A percentile compares a stretch with the other conserved stretches of the same genome.
Conservation (phyloP, 2,113 vertebrate genomes). For the Scomber scombrus region DNA sequence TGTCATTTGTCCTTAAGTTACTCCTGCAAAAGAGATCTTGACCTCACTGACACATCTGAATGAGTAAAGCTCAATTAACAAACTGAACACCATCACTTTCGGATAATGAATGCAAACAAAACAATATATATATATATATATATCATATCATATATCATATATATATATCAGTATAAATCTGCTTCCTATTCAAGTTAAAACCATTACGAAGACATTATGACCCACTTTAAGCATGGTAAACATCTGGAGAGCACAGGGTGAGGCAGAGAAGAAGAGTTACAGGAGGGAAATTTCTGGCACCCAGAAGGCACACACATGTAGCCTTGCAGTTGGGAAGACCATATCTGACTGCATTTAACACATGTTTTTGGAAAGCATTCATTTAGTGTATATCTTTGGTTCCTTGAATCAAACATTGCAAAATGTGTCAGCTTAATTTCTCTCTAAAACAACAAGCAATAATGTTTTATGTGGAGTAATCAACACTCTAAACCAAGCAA, state of each 20-base stretch:
- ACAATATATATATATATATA: no score
- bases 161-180: no score
- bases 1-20: no score
- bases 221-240: neutral
- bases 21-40: no score
- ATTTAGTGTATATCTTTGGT: conserved; percentile 6
- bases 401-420: neutral
- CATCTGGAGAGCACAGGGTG: neutral
- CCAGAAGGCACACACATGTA: conserved; percentile 23
- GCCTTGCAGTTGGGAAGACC: neutral
- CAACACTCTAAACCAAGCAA: neutral
- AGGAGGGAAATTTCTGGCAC: conserved; percentile 1
- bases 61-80: no score
- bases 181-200: neutral
- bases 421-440: neutral
- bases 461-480: neutral
- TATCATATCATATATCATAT: no score
- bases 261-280: neutral
- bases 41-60: no score
- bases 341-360: conserved; percentile 2
- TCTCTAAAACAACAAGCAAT: neutral
- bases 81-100: neutral
- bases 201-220: neutral
- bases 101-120: neutral
- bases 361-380: neutral